Percentiles rank a stretch among this genome's conserved stretches.
phyloP scores from a whole-genome alignment of 1,140 invertebrate species.

The Diploscapter pachys region DNA sequence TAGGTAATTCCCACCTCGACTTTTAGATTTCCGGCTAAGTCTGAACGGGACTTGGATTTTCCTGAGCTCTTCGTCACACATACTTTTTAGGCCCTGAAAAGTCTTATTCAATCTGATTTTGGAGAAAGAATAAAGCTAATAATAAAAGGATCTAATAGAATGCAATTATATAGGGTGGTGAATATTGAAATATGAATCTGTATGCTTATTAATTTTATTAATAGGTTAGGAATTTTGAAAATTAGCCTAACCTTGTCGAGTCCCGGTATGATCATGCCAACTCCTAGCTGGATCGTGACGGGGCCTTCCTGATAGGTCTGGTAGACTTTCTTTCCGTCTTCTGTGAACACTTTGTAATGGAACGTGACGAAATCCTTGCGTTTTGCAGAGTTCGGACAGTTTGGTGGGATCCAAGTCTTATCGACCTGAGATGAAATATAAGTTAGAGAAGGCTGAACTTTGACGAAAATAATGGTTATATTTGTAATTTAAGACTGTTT shows the following conservation, averaged over 20 bases:
- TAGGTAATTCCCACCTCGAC: conserved; percentile 42
- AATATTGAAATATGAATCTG: not conserved
- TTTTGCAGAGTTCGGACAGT: conserved; percentile 47
- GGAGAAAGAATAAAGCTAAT: too few relatives aligned
- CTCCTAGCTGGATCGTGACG: conserved; percentile 53
- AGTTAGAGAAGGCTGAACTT: too few relatives aligned
- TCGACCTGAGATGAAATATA: too few relatives aligned
- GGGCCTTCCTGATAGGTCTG: conserved; percentile 56
- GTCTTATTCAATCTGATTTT: not conserved
- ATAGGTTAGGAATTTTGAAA: not conserved
- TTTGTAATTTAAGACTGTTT: too few relatives aligned
- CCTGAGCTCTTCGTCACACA: conserved; percentile 54
- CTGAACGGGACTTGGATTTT: conserved; percentile 53
- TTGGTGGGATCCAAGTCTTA: conserved; percentile 47
- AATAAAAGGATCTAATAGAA: too few relatives aligned
- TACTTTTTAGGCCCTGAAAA: conserved; percentile 44
- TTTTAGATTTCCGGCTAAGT: conserved; percentile 55
- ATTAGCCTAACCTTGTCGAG: conserved; percentile 43
- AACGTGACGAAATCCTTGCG: conserved; percentile 57
- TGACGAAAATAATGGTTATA: too few relatives aligned
- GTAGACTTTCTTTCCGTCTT: conserved; percentile 58
- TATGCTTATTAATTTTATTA: not conserved
- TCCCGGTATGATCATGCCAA: conserved; percentile 58
- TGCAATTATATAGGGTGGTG: not conserved
- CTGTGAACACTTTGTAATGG: conserved; percentile 58